Conservation (phyloP, 2,113 vertebrate genomes). For the Oceanites oceanicus region DNA sequence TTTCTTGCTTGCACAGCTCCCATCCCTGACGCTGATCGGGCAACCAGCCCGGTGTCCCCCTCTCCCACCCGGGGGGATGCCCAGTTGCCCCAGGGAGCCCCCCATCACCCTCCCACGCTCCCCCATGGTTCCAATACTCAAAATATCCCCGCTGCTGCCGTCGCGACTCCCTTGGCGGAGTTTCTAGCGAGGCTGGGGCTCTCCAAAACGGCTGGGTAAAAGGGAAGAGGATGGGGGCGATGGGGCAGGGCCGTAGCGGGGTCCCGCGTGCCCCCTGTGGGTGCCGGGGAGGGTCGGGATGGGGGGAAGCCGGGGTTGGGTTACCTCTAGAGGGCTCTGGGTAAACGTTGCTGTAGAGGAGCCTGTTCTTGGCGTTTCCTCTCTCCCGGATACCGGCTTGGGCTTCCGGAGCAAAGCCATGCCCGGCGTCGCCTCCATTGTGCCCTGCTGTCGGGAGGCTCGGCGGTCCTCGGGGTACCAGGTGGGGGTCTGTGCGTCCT, state of each 20-base stretch:
- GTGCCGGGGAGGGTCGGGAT: background rate
- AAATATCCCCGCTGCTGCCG: background rate
- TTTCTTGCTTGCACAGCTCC: background rate
- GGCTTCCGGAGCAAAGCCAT: conserved; percentile 1
- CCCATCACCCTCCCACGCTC: background rate
- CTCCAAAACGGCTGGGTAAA: background rate
- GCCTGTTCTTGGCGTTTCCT: background rate
- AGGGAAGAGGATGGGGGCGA: background rate
- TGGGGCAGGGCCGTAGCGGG: background rate
- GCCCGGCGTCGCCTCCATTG: background rate
- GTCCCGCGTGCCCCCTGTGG: background rate
- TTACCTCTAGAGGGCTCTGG: conserved; percentile 22
- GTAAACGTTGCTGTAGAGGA: background rate
- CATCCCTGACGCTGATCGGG: background rate
- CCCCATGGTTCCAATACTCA: background rate
- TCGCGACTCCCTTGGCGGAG: too few species aligned
- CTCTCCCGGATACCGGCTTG: background rate
- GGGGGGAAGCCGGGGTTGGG: accelerated
- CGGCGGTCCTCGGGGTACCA: accelerated
- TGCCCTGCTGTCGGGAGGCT: background rate
- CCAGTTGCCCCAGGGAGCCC: background rate
- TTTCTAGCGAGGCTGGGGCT: background rate
- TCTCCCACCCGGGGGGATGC: background rate
- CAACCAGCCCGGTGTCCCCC: background rate
- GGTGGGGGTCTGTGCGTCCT: background rate